Evolutionary conservation across 1,140 invertebrate genomes (phyloP).

Genomic region (Heliothis virescens): DNA sequence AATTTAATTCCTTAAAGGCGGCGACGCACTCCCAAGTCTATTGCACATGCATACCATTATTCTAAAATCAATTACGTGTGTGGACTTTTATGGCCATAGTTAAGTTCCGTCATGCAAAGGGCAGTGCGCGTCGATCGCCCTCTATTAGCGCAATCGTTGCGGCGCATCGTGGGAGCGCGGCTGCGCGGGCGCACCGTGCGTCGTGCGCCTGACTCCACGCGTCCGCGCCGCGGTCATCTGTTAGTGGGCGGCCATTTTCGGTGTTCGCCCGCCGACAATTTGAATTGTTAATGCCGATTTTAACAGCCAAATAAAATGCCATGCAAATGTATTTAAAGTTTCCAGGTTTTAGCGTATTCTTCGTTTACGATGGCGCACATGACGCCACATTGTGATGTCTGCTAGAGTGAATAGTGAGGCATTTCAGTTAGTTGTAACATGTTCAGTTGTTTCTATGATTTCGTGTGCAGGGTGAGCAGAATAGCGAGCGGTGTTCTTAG

Average conservation of each 20-base stretch:
- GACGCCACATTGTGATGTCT: slow-evolving; percentile 4
- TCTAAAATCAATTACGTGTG: slow-evolving; percentile 34
- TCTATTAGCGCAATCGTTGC: slow-evolving; percentile 43
- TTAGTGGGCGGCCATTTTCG: slow-evolving; percentile 45
- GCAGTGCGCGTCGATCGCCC: slow-evolving; percentile 43
- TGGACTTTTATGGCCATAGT: slow-evolving; percentile 37
- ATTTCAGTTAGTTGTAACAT: slow-evolving; percentile 29
- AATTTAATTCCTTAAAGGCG: slow-evolving; percentile 33
- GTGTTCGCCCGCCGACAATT: slow-evolving; percentile 25
- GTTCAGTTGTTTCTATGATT: slow-evolving; percentile 26
- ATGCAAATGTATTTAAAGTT: slow-evolving; percentile 26
- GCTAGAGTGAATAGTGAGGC: background rate
- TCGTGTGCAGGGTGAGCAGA: background rate
- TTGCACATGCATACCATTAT: slow-evolving; percentile 25
- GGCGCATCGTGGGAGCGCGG: slow-evolving; percentile 41
- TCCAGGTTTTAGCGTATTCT: slow-evolving; percentile 13
- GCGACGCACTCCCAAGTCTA: background rate
- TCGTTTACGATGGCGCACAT: slow-evolving; percentile 26
- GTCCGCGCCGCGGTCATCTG: slow-evolving; percentile 26
- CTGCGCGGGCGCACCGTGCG: slow-evolving; percentile 19
- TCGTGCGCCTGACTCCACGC: slow-evolving; percentile 12
- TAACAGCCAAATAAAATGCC: slow-evolving; percentile 37
- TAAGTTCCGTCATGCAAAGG: slow-evolving; percentile 33
- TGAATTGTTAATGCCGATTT: slow-evolving; percentile 43
- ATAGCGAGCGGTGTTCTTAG: background rate